phyloP scores from a whole-genome alignment of 1,140 invertebrate species.

The Camponotus vicinus region DNA sequence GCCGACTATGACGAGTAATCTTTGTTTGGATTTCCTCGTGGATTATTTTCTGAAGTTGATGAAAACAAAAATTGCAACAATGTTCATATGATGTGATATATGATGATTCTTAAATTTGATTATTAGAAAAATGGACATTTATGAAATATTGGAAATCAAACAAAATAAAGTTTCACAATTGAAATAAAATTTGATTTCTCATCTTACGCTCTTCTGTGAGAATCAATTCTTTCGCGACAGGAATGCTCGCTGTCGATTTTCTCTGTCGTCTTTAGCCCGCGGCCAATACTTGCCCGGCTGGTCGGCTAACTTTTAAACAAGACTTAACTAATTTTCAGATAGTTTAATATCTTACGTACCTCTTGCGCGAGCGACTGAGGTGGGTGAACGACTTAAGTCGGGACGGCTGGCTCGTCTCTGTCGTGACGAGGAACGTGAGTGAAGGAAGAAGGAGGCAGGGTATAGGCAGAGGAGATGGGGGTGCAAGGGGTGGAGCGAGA shows the following conservation, averaged over 20 bases:
- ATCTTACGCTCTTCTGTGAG: background rate
- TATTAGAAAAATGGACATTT: background rate
- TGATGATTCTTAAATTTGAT: constrained; percentile 1
- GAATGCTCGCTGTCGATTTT: constrained; percentile 65
- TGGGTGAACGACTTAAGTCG: constrained; percentile 84
- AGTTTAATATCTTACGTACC: constrained; percentile 84
- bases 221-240: constrained; percentile 33
- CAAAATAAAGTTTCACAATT: constrained; percentile 20
- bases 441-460: constrained; percentile 53
- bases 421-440: constrained; percentile 72
- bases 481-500: constrained; percentile 67
- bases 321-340: constrained; percentile 85
- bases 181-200: background rate
- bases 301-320: constrained; percentile 84
- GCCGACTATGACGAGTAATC: background rate
- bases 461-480: constrained; percentile 19
- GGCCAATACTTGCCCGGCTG: constrained; percentile 73
- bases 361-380: constrained; percentile 62
- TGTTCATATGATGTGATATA: background rate
- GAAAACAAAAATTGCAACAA: background rate
- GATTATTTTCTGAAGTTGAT: background rate
- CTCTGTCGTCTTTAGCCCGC: constrained; percentile 54
- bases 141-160: background rate
- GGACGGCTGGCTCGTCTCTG: constrained; percentile 80
- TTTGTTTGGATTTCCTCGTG: background rate